Percentiles rank a stretch among this genome's conserved stretches.
Evolutionary conservation across 2,113 vertebrate species (phyloP).

Genomic region (Corythaixoides concolor): DNA sequence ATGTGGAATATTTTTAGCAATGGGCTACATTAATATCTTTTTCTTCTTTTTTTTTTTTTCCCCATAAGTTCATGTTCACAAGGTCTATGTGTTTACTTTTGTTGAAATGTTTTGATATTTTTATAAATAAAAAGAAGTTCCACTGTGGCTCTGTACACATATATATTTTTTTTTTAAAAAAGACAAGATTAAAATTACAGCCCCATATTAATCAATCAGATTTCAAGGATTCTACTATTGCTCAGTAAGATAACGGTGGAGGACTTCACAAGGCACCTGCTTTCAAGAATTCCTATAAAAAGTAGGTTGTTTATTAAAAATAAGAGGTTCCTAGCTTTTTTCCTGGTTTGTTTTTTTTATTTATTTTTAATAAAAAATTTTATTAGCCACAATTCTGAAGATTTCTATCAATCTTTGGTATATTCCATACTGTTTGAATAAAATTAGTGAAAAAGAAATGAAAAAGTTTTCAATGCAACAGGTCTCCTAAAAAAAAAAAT

Average conservation of each 20-base stretch:
- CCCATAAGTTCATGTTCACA: neutral
- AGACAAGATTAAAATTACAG: neutral
- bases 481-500: neutral
- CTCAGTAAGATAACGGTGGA: neutral
- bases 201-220: neutral
- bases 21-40: neutral
- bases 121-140: neutral
- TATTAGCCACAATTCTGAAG: neutral
- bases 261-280: neutral
- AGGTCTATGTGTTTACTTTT: neutral
- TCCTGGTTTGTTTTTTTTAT: neutral
- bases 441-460: neutral
- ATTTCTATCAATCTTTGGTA: neutral
- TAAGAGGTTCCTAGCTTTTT: neutral
- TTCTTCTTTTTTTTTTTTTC: neutral
- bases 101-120: neutral
- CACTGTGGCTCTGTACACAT: neutral
- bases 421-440: neutral
- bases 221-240: neutral
- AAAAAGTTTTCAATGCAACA: neutral
- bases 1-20: neutral
- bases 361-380: neutral
- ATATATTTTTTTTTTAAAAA: neutral
- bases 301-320: neutral
- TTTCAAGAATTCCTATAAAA: neutral